Evolutionary conservation across 2,113 vertebrate species (phyloP), one percentile per base, ranked within the genome.

Genomic region (Ochotona princeps): DNA sequence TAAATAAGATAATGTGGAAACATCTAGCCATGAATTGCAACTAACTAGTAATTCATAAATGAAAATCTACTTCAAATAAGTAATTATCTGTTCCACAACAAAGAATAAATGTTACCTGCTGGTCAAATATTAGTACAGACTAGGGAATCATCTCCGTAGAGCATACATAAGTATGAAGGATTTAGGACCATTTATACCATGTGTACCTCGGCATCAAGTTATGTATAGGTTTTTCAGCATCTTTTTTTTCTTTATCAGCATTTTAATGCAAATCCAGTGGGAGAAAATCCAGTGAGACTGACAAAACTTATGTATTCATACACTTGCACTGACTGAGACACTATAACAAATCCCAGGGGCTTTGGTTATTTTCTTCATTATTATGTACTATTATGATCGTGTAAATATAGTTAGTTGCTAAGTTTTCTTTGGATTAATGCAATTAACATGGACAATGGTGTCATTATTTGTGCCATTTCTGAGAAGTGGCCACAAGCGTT

Each of bases 361-460:
- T 92, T 87, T 66, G 47, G 79, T 92, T 87, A 83, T 38, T 61
- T 28, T 87, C 15, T 25, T 93, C 23, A 49, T 87, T 90, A 73
- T 76, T 72, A 23, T 35, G 51, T 72, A 83, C 3, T 49, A 60
- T 30, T 70, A 72, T 15, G 93, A 54, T 5, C 51, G 26, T 21
- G 35, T 20, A 67, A 26, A 57, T 49, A 30, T 81, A 90, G 76
- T 92, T 93, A 70, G 82, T 38, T 95, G 93, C 90, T n/a, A 80
- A 87, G 76, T n/a, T 87, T 90, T 26, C 70, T 72, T 93, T 83
- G 25, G 35, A 61, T 47, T 61, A 90, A 73, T 49, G n/a, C 57
- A 70, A 75, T 83, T 70, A 75, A n/a, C 15, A 17, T 35, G 15
- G 14, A 23, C 23, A 23, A 25, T 7, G 6, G 49, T 83, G 9